Conservation (phyloP, 2,888 invertebrate species). For the Tetragnatha montana region DNA sequence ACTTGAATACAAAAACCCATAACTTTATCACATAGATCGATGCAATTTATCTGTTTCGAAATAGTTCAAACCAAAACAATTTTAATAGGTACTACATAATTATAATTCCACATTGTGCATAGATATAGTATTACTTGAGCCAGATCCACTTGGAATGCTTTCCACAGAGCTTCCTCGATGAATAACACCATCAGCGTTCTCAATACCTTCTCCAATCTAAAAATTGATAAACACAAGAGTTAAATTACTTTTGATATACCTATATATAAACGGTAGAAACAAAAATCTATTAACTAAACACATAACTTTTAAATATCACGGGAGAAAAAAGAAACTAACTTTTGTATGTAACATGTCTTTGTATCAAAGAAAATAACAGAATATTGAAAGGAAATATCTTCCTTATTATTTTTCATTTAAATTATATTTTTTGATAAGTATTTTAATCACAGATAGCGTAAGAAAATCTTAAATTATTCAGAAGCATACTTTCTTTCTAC, state of each 20-base stretch:
- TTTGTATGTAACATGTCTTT: neutral
- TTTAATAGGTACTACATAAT: neutral
- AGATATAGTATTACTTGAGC: constrained; percentile 52
- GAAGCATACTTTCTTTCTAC: no score
- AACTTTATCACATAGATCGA: no score
- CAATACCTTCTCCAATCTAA: constrained; percentile 58
- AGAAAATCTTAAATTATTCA: no score
- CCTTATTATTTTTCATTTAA: no score
- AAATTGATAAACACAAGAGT: neutral
- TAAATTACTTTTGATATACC: neutral
- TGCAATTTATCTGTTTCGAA: neutral
- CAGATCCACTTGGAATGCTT: constrained; percentile 72
- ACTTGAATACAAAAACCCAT: neutral
- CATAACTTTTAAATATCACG: neutral
- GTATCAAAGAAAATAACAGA: neutral
- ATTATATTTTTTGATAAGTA: no score
- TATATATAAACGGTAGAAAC: neutral
- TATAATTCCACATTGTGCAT: no score
- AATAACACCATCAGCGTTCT: constrained; percentile 53
- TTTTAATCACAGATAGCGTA: no score
- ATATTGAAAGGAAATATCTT: no score
- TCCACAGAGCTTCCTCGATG: constrained; percentile 72
- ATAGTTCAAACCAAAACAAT: neutral
- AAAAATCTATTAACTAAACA: neutral
- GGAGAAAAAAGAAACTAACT: neutral